Evolutionary conservation across 2,888 invertebrate genomes (phyloP).

Genomic region (Meandrusa payeni): DNA sequence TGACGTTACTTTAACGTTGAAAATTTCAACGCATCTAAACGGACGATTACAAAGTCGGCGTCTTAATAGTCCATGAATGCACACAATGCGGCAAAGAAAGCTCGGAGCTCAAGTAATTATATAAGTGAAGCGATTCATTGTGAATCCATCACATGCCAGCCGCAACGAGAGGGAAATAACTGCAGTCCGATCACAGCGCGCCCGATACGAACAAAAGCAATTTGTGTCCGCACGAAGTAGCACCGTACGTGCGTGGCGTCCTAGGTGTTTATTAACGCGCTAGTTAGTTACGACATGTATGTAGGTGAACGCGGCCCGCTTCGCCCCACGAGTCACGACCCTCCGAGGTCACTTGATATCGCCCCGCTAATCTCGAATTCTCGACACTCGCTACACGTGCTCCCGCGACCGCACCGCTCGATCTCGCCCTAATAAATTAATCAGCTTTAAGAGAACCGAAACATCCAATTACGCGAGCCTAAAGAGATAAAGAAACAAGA

Average conservation of each 20-base stretch:
- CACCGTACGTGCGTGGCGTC: slow-evolving; percentile 70
- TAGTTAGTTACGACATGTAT: slow-evolving; percentile 39
- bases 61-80: slow-evolving; percentile 9
- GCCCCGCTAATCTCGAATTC: slow-evolving; percentile 59
- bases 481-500: slow-evolving; percentile 37
- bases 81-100: slow-evolving; percentile 26
- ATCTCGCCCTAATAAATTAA: slow-evolving; percentile 51
- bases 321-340: slow-evolving; percentile 45
- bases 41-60: no score
- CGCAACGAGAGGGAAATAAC: slow-evolving; percentile 47
- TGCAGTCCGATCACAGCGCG: slow-evolving; percentile 58
- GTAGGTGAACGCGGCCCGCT: slow-evolving; percentile 33
- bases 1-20: no score
- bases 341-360: slow-evolving; percentile 61
- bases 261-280: slow-evolving; percentile 72
- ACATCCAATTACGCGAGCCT: slow-evolving; percentile 34
- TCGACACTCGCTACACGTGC: slow-evolving; percentile 49
- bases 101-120: slow-evolving; percentile 29
- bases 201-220: slow-evolving; percentile 74
- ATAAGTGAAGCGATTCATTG: slow-evolving; percentile 44
- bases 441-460: slow-evolving; percentile 26
- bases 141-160: slow-evolving; percentile 58
- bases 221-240: slow-evolving; percentile 74
- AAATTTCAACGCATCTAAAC: no score
- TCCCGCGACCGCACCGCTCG: slow-evolving; percentile 38